Evolutionary conservation across 1,140 invertebrate genomes (phyloP).

Genomic region (Matsumurasca onukii): DNA sequence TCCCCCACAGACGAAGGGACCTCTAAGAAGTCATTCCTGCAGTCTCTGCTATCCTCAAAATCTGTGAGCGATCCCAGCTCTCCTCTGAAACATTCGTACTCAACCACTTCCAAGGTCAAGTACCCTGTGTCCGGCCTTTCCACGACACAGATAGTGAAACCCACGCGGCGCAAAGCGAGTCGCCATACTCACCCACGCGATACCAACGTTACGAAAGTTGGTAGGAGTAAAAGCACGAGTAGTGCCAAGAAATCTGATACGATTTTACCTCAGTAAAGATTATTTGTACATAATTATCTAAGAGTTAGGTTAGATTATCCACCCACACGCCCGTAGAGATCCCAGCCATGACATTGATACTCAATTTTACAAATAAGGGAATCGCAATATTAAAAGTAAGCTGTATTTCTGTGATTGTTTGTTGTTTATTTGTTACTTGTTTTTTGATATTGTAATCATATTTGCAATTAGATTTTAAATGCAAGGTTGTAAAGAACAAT

Average conservation of each 20-base stretch:
- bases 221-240: conserved; percentile 16
- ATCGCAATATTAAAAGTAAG: conserved; percentile 15
- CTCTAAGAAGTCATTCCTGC: conserved; percentile 36
- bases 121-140: conserved; percentile 63
- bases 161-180: conserved; percentile 54
- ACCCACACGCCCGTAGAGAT: conserved; percentile 55
- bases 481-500: no score
- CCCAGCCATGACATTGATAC: conserved; percentile 26
- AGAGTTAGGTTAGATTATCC: conserved; percentile 47
- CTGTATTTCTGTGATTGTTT: conserved; percentile 16
- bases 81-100: conserved; percentile 28
- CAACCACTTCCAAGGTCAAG: conserved; percentile 46
- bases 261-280: conserved; percentile 27
- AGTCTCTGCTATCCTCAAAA: conserved; percentile 38
- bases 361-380: conserved; percentile 27
- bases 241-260: conserved; percentile 13
- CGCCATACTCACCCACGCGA: conserved; percentile 57
- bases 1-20: conserved; percentile 18
- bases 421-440: conserved; percentile 6
- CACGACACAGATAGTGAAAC: conserved; percentile 58
- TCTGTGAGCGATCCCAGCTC: conserved; percentile 26
- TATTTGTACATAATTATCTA: conserved; percentile 2
- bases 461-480: no score
- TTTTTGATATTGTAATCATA: no score
- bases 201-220: conserved; percentile 13